These are phyloP conservation scores for Rhadinocentrus ornatus DNA, from an alignment of 2,797 vertebrate species.

Conservation along the genomic window DNA sequence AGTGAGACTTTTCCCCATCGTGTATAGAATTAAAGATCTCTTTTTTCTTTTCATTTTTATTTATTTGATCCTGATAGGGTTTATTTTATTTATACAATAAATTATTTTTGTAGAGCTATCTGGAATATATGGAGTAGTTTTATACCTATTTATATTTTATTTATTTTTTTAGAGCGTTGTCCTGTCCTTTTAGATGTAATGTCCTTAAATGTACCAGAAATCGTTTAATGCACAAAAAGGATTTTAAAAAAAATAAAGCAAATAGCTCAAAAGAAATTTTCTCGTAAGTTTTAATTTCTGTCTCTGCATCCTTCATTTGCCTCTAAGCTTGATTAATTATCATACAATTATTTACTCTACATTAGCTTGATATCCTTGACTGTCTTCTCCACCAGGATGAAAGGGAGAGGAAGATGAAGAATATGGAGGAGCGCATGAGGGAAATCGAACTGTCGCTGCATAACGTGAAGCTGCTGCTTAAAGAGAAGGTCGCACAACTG, in stretches of 20 bases:
- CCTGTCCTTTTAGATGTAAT: conserved; percentile 30
- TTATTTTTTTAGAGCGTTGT: conserved; percentile 51
- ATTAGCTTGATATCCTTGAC: conserved; percentile 25
- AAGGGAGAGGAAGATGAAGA: conserved; percentile 80
- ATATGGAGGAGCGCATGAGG: conserved; percentile 92
- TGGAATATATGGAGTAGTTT: conserved; percentile 52
- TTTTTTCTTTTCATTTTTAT: conserved; percentile 48
- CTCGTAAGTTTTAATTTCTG: conserved; percentile 14
- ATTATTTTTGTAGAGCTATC: conserved; percentile 66
- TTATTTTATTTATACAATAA: conserved; percentile 76
- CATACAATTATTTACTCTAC: background rate
- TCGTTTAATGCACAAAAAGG: conserved; percentile 48
- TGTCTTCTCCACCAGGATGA: conserved; percentile 75
- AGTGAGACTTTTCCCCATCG: conserved; percentile 13
- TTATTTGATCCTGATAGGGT: conserved; percentile 56
- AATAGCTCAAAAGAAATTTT: conserved; percentile 26
- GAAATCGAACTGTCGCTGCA: conserved; percentile 92
- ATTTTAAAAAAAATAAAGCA: conserved; percentile 72
- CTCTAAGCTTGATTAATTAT: background rate
- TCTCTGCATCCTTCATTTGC: background rate
- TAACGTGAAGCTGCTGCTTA: conserved; percentile 92
- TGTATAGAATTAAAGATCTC: conserved; percentile 24
- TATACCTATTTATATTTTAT: conserved; percentile 73
- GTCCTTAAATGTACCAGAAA: conserved; percentile 57
- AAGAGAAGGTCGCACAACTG: conserved; percentile 94